Evolutionary conservation across 2,888 invertebrate genomes (phyloP).

Genomic region (Metallyticus violacea): DNA sequence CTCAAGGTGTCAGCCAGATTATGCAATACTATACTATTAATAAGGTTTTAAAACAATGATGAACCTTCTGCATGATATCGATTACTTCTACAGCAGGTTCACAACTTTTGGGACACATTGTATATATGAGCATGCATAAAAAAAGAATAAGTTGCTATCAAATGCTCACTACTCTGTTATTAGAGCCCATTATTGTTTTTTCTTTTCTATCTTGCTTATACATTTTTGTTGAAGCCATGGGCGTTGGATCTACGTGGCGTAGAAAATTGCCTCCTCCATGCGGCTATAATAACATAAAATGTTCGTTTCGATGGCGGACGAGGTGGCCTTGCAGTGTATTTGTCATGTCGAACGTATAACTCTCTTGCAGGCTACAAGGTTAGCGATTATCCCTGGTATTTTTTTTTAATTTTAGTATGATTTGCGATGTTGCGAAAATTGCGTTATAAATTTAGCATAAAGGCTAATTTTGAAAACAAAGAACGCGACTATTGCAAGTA

Average conservation of each 20-base stretch:
- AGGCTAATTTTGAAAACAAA: not conserved
- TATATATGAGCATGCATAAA: not conserved
- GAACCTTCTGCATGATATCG: no score
- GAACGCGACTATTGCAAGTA: not conserved
- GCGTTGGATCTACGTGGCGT: not conserved
- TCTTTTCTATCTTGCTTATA: not conserved
- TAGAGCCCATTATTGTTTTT: conserved; percentile 9
- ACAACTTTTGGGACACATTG: not conserved
- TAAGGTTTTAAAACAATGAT: no score
- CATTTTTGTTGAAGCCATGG: conserved; percentile 3
- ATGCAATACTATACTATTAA: no score
- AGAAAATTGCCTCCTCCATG: not conserved
- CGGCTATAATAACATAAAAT: not conserved
- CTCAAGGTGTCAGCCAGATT: no score
- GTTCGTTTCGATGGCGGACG: not conserved
- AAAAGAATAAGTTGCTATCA: not conserved
- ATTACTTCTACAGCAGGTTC: not conserved
- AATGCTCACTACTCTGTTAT: not conserved
- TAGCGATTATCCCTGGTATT: not conserved
- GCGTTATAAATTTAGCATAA: not conserved
- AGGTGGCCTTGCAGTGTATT: not conserved
- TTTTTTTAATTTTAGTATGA: not conserved
- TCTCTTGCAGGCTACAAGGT: not conserved
- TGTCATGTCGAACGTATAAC: not conserved
- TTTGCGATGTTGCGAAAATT: not conserved